Base-by-base conservation (phyloP, 92 coral and sea anemone species). In the Actinernus sp. region DNA sequence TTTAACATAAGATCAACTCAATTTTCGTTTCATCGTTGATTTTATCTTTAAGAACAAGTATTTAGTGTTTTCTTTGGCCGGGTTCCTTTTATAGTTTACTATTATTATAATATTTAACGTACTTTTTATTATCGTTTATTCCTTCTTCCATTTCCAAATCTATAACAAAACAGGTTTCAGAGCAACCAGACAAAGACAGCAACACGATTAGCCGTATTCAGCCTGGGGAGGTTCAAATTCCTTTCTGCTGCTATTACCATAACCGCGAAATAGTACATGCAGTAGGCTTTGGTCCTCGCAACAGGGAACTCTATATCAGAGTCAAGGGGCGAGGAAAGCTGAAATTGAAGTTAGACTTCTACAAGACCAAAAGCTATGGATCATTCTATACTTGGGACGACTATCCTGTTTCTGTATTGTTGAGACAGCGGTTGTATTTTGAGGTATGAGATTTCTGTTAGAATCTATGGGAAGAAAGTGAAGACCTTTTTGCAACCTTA, bases 181-280 rank as follows among this genome's bases (percentile, higher is more conserved):
- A 85, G 63, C 73, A 77, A 31, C 92, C 97, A 0, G 76, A 69
- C 68, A 71, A 83, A 51, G 63, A 52, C 41, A 78, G 83, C 23
- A 77, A 79, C 71, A 78, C 79, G 55, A 72, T 90, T 48, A 83
- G 93, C 37, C 79, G 77, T 49, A 92, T 90, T 45, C 83, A 86
- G 3, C 49, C 51, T 16, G 87, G 88, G 34, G 97, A 90, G 58
- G 90, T 90, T 29, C 71, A 64, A 32, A 81, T 90, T 0, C 97
- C 97, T 9, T 90, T 90, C 65, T 85, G 92, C 57, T 90, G 97
- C 56, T 90, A 90, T 61, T 90, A 54, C 65, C 86, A 79, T 40
- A 79, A 90, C 66, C 71, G 72, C 30, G 92, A 83, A 36, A 81
- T 90, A 20, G 89, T 90, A n/a, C 82, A 67, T 41, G 89, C 89